Evolutionary conservation across 2,113 vertebrate genomes (phyloP), one percentile per base, ranked within the genome.

Genomic region (Sciurus niger): DNA sequence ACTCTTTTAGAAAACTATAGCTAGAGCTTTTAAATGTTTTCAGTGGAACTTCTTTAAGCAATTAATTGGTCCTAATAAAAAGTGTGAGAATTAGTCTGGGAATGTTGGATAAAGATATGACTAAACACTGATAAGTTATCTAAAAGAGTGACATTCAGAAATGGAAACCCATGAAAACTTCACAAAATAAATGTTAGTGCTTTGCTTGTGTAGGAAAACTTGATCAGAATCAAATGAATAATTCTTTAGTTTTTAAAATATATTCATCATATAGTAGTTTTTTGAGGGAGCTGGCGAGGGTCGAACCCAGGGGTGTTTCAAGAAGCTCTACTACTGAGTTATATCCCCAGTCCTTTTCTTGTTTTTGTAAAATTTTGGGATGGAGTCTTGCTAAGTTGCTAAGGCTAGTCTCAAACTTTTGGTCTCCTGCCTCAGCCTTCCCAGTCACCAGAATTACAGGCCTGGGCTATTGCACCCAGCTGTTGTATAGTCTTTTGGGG

Each of bases 1-100:
- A 72, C 48, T 20, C 58, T 18, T 93, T 93, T 65, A 48, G 24
- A 86, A 79, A 83, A 92, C 11, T 68, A 72, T 22, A 20, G 4
- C 11, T 60, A n/a, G 43, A 83, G 8, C 24, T 96, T 96, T 90
- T 68, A 53, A 96, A 53, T 79, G 51, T 92, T 70, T 76, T n/a
- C 58, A n/a, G 51, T 55, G 20, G 24, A 86, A 67, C 20, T 96
- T 92, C 51, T 79, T 43, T 76, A 78, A 95, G 79, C 70, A 79
- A 10, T 93, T 87, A 93, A 84, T 65, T 88, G 34, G 74, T 82
- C 40, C 55, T 79, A 25, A 20, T 67, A 80, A 70, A 83, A 92
- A 97, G 80, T 72, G 43, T 92, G 80, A 97, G 96, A 95, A 92
- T 94, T 87, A 8, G 12, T 8, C 87, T 92, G 84, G 87, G 46